Base-by-base conservation (phyloP, 2,888 invertebrate genomes). In the Drosophila yooni region DNA sequence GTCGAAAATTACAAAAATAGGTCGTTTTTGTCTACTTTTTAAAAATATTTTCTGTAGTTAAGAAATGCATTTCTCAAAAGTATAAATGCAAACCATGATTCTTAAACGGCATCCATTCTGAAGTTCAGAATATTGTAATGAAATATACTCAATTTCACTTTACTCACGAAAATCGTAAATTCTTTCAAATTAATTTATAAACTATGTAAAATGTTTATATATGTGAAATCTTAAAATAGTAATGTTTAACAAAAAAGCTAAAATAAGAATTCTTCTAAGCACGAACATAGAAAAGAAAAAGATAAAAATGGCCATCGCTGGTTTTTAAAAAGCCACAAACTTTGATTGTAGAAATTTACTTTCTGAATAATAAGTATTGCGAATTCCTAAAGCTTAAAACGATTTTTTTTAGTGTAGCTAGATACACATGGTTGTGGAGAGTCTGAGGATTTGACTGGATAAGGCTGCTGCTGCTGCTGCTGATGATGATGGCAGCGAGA, bases 401-500 rank as follows among this genome's bases (percentile, higher is more conserved):
- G 15, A 25, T 25, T 8, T 40, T 40, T 4, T 4, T 2, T 15
- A 46, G 46, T 46, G 46, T 46, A 46, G 25, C 15, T 15, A 46
- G 46, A 46, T 25, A 46, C 15, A 46, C 2, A 27, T 15, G 25
- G 25, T 15, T 4, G 25, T 25, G 25, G 25, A 57, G 62, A 50
- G 60, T 46, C 51, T 60, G 34, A 38, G 60, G 46, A 43, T 74
- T 51, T 25, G 56, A 50, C 48, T 70, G 56, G 52, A 54, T 70
- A 48, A 65, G 63, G 63, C 51, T 27, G 27, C 50, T 27, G 27
- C 84, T 87, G 88, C 75, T 82, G 79, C 53, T 33, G 57, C 38
- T 43, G 75, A 79, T 85, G 84, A 84, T 87, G 87, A 89, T 87
- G 87, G 79, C 85, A 80, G 53, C 40, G 59, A 46, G 60, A 38